Percentiles rank a stretch among this genome's conserved stretches.
Conservation (phyloP, 2,888 invertebrate genomes). For the Eupithecia exiguata region DNA sequence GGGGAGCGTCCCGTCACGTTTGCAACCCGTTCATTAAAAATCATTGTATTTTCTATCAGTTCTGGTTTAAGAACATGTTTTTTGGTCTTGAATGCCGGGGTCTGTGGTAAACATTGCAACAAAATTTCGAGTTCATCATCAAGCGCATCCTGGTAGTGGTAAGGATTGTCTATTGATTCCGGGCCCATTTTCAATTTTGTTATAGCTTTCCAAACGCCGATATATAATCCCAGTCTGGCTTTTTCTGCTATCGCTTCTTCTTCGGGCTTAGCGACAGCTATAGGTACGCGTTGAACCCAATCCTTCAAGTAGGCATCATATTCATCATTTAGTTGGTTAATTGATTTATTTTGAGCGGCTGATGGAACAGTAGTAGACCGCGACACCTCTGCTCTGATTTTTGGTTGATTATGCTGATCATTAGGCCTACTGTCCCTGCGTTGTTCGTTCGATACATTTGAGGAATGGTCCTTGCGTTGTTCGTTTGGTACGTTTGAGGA, state of each 20-base stretch:
- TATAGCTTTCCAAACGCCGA: constrained; percentile 63
- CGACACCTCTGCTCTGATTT: background rate
- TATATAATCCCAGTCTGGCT: constrained; percentile 57
- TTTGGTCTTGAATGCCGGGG: constrained; percentile 51
- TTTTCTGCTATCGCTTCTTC: constrained; percentile 51
- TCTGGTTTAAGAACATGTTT: constrained; percentile 58
- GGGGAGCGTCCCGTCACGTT: constrained; percentile 45
- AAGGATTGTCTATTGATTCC: constrained; percentile 52
- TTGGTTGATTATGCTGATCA: background rate
- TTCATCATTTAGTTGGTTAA: constrained; percentile 49
- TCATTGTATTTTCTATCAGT: constrained; percentile 59
- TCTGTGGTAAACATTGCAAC: constrained; percentile 58
- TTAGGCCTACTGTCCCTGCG: background rate
- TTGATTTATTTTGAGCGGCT: constrained; percentile 9
- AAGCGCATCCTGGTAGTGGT: constrained; percentile 63
- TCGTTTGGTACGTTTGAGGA: background rate
- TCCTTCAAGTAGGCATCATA: constrained; percentile 55
- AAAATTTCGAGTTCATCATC: constrained; percentile 68
- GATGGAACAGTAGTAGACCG: background rate
- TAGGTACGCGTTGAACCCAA: constrained; percentile 62
- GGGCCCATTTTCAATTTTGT: constrained; percentile 62
- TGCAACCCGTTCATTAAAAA: constrained; percentile 52
- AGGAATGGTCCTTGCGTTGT: background rate
- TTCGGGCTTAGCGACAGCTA: constrained; percentile 44
- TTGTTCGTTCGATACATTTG: background rate